Evolutionary conservation across 2,797 vertebrate species (phyloP).

Genomic region (Platyrinchus mystaceus): DNA sequence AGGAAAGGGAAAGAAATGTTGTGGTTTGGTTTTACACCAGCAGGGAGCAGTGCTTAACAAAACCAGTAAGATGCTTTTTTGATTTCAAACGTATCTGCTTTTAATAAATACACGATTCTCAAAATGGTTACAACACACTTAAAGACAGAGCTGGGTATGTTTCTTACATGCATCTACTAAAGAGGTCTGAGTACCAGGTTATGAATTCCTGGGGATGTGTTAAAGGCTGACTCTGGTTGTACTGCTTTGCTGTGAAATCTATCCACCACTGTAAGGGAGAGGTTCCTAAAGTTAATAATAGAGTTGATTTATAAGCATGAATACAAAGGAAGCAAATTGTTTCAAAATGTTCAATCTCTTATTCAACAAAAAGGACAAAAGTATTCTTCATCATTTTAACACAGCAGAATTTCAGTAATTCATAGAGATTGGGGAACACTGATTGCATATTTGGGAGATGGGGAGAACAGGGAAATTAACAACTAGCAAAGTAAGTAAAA

Average conservation of each 20-base stretch:
- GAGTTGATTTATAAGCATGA: neutral
- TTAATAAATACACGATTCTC: neutral
- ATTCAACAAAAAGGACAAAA: neutral
- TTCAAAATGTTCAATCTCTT: neutral
- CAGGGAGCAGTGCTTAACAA: conserved; percentile 36
- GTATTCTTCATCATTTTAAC: neutral
- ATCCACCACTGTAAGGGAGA: neutral
- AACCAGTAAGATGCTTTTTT: neutral
- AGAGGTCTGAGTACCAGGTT: neutral
- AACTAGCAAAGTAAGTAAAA: neutral
- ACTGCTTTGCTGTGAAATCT: neutral
- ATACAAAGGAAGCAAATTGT: neutral
- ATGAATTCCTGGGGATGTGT: neutral
- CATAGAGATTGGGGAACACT: accelerated
- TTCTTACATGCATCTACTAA: neutral
- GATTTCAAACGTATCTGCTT: neutral
- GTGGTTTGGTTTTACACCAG: neutral
- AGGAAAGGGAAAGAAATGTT: neutral
- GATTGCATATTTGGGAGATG: too few species aligned
- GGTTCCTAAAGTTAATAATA: neutral
- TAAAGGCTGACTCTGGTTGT: neutral
- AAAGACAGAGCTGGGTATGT: neutral
- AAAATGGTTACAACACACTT: accelerated
- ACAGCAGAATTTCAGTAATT: neutral
- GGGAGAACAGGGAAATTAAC: neutral